Evolutionary conservation across 2,113 vertebrate genomes (phyloP).

Genomic region (Lagopus leucura): DNA sequence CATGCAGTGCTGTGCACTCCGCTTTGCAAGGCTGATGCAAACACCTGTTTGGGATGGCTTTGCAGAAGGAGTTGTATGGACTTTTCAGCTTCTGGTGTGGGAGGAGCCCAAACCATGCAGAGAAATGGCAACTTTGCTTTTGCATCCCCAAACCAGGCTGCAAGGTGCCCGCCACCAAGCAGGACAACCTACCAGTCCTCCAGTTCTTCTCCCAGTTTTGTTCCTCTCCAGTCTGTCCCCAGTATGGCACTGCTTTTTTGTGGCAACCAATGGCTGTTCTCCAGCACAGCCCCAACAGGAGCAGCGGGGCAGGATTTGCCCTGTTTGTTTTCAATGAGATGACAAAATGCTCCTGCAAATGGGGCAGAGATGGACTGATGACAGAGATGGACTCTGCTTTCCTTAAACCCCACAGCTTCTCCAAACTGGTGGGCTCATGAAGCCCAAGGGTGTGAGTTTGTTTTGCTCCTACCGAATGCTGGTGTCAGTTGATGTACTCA

Average conservation of each 20-base stretch:
- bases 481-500: accelerated
- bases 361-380: background rate
- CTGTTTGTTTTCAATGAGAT: background rate
- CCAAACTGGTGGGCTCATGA: background rate
- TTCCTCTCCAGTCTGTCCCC: background rate
- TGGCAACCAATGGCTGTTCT: background rate
- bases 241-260: background rate
- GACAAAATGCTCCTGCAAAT: background rate
- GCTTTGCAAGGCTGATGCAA: background rate
- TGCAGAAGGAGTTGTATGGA: background rate
- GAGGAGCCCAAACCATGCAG: background rate
- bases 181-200: background rate
- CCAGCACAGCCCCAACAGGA: background rate
- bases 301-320: background rate
- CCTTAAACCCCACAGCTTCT: background rate
- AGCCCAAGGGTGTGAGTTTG: background rate
- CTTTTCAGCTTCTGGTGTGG: background rate
- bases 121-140: background rate
- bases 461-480: background rate
- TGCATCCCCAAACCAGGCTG: accelerated
- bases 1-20: background rate
- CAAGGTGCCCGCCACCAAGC: background rate
- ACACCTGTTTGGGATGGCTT: background rate
- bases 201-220: background rate
- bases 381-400: background rate